Evolutionary conservation across 2,888 invertebrate species (phyloP).

Genomic region (Cataglyphis livida): DNA sequence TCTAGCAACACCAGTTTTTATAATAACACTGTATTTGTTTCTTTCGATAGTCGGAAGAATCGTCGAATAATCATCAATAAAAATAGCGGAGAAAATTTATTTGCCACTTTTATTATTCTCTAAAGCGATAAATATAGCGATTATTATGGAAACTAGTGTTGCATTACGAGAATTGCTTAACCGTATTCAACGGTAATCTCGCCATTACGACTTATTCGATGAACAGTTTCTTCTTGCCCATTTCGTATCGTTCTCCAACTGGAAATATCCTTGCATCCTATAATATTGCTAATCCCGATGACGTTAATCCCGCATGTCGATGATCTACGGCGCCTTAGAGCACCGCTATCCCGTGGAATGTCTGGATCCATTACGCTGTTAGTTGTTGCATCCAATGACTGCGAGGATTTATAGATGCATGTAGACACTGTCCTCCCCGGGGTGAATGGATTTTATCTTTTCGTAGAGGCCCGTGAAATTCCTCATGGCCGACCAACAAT

Average conservation of each 20-base stretch:
- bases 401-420: slow-evolving; percentile 54
- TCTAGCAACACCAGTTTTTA: background rate
- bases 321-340: slow-evolving; percentile 47
- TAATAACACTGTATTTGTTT: background rate
- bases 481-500: slow-evolving; percentile 26
- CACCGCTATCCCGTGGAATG: slow-evolving; percentile 49
- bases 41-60: background rate
- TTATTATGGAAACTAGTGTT: background rate
- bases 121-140: background rate
- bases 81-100: background rate
- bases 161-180: slow-evolving; percentile 1
- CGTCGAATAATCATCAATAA: background rate
- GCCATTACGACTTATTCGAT: background rate
- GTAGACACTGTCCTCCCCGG: slow-evolving; percentile 43
- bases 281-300: slow-evolving; percentile 38
- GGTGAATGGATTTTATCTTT: slow-evolving; percentile 47
- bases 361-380: slow-evolving; percentile 46
- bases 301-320: slow-evolving; percentile 41
- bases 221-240: background rate
- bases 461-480: slow-evolving; percentile 47
- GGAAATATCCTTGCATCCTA: slow-evolving; percentile 5
- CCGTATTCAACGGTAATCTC: slow-evolving; percentile 15
- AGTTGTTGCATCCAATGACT: slow-evolving; percentile 61
- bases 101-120: background rate
- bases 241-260: slow-evolving; percentile 13